Evolutionary conservation across 2,113 vertebrate genomes (phyloP), one percentile per base, ranked within the genome.

Genomic region (Chauna torquata): DNA sequence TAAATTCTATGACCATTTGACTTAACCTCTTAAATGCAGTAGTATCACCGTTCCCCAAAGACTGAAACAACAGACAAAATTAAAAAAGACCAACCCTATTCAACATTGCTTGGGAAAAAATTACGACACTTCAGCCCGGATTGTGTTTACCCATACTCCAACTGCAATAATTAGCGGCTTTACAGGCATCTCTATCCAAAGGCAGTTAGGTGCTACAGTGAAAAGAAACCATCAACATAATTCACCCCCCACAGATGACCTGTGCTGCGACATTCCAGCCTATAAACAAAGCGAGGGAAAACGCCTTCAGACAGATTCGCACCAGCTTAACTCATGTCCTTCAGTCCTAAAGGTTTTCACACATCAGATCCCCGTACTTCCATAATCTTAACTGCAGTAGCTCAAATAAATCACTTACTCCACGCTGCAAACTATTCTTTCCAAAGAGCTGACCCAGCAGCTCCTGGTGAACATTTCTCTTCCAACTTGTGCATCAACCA

Each of bases 211-310:
- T 42, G 89, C 20, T 42, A 23, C 40, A 69, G 66, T 70, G 85
- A 86, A 90, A 85, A 78, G 50, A 88, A 90, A n/a, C 20, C 45
- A 91, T 85, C 94, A 84, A 34, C 40, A 76, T 76, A 91, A 94
- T 68, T 92, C 70, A 61, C 36, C 44, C 45, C 76, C 27, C 20
- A 72, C 22, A 84, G 68, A 57, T 49, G 86, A 72, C 66, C 62
- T 15, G 1, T 79, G 80, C 90, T 88, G 52, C 15, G 66, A 62
- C 40, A 65, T 54, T 81, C 45, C n/a, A 76, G 78, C 38, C 79
- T 44, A 52, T 40, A 92, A 96, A 94, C 76, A 93, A 93, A 68
- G 59, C 1, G 5, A 88, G 45, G 36, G 54, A 66, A 86, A 96
- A 64, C 1, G 69, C 80, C 83, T 78, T 86, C 0, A 12, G 86